Evolutionary conservation across 2,113 vertebrate species (phyloP).

Genomic region (Cyanistes caeruleus): DNA sequence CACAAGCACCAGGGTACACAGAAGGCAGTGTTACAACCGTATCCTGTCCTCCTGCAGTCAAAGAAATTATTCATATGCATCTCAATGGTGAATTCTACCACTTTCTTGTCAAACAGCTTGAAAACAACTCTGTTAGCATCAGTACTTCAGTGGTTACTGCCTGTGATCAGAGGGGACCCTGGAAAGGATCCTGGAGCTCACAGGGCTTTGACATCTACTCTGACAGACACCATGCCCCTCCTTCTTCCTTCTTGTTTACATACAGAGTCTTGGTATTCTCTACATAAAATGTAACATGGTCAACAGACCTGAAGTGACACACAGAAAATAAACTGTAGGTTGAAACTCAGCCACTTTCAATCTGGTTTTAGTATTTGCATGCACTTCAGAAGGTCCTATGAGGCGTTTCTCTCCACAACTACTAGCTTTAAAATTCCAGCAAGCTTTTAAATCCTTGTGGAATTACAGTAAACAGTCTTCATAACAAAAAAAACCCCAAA

Average conservation of each 20-base stretch:
- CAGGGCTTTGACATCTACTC: background rate
- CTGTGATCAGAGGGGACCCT: background rate
- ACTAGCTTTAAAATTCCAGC: background rate
- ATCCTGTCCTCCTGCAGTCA: background rate
- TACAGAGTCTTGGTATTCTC: background rate
- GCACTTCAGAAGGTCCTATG: background rate
- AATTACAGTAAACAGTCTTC: background rate
- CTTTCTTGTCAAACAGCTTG: constrained; percentile 21
- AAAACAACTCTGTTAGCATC: constrained; percentile 15
- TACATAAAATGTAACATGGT: background rate
- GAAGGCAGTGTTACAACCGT: background rate
- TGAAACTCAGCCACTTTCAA: background rate
- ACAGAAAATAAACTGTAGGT: background rate
- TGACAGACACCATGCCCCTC: background rate
- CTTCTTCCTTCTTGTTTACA: background rate
- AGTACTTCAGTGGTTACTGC: background rate
- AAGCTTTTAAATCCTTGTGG: background rate
- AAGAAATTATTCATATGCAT: background rate
- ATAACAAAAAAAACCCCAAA: background rate
- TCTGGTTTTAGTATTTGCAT: background rate
- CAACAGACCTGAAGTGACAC: background rate
- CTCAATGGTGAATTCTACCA: background rate
- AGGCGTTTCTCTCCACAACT: background rate
- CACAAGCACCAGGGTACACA: fast-evolving
- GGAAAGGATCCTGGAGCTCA: background rate